phyloP scores from a whole-genome alignment of 2,797 vertebrate species.

The Protosalanx chinensis region DNA sequence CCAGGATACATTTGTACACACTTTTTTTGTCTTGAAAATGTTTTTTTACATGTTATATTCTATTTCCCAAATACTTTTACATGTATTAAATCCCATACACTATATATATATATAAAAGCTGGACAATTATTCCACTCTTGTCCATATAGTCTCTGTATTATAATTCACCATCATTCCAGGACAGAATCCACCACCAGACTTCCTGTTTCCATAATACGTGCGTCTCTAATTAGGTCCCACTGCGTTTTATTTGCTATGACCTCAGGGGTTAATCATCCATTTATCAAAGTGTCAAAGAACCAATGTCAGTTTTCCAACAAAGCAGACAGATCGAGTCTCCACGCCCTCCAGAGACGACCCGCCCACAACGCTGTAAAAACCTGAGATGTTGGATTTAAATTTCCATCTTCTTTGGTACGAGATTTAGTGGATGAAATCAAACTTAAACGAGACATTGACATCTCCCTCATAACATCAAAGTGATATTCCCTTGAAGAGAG shows the following conservation, averaged over 20 bases:
- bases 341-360: slow-evolving; percentile 9
- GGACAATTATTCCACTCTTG: no score
- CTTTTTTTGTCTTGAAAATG: not conserved
- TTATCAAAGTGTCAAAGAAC: slow-evolving; percentile 32
- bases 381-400: slow-evolving; percentile 6
- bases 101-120: no score
- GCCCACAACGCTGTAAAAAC: not conserved
- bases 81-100: no score
- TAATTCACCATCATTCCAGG: slow-evolving; percentile 33
- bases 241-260: slow-evolving; percentile 81
- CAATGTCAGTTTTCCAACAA: slow-evolving; percentile 73
- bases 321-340: slow-evolving; percentile 70
- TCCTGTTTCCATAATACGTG: slow-evolving; percentile 56
- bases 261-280: slow-evolving; percentile 78
- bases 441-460: not conserved
- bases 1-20: not conserved
- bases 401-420: not conserved
- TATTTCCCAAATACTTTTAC: not conserved
- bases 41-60: not conserved
- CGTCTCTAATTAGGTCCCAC: slow-evolving; percentile 83
- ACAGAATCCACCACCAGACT: slow-evolving; percentile 46
- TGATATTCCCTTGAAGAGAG: not conserved
- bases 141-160: slow-evolving; percentile 42
- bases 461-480: not conserved
- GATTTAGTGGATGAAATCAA: slow-evolving; percentile 5